A percentile compares a stretch with the other conserved stretches of the same genome.
These are phyloP conservation scores for Agriopis aurantiaria DNA, from an alignment of 2,888 invertebrate genomes.

Conservation along the genomic window DNA sequence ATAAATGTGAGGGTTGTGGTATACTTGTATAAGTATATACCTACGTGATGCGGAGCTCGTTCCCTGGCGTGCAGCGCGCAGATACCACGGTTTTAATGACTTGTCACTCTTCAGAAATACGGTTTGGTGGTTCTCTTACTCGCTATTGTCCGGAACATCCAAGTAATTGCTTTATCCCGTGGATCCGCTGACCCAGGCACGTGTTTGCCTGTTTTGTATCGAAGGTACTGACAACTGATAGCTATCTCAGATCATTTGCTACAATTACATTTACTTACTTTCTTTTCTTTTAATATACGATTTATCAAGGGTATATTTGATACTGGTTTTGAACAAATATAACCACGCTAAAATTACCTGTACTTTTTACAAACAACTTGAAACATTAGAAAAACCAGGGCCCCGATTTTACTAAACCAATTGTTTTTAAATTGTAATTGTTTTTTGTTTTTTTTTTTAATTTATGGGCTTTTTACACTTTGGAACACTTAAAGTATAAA, in stretches of 20 bases:
- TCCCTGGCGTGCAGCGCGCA: neutral
- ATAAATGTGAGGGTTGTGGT: no score
- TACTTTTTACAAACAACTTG: no score
- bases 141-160: slow-evolving; percentile 24
- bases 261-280: neutral
- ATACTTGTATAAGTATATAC: neutral
- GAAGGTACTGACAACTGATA: slow-evolving; percentile 1
- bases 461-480: no score
- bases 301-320: neutral
- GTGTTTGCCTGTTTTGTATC: neutral
- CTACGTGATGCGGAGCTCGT: neutral
- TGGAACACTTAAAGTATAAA: no score
- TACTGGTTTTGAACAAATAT: no score
- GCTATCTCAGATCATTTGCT: neutral
- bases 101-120: slow-evolving; percentile 35
- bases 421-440: no score
- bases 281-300: neutral
- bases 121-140: slow-evolving; percentile 30
- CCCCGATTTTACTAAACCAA: no score
- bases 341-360: no score
- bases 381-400: no score
- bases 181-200: slow-evolving; percentile 20
- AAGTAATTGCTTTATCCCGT: slow-evolving; percentile 31
- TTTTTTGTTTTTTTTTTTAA: no score
- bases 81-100: slow-evolving; percentile 31